Evolutionary conservation across 92 coral and sea anemone genomes (phyloP).

Genomic region (Epizoanthus ramosus): DNA sequence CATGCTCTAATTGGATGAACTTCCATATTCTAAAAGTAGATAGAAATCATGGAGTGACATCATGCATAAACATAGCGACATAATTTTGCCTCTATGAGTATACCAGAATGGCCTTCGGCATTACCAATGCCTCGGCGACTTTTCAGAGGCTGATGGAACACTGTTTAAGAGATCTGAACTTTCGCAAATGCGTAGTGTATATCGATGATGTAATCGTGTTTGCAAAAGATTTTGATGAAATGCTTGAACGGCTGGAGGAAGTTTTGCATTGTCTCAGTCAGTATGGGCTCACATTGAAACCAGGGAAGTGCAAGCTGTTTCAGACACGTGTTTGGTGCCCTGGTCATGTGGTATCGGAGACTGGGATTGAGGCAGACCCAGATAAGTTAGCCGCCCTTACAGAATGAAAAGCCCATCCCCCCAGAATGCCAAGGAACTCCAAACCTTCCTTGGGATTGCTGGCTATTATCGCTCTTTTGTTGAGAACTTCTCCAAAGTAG

Average conservation of each 20-base stretch:
- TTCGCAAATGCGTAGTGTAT: slow-evolving; percentile 39
- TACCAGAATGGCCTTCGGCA: background rate
- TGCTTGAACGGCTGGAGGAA: slow-evolving; percentile 40
- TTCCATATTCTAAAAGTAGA: too few relatives aligned
- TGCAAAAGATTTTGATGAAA: slow-evolving; percentile 48
- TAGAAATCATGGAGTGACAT: too few relatives aligned
- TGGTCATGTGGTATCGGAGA: slow-evolving; percentile 59
- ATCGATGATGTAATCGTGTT: slow-evolving; percentile 57
- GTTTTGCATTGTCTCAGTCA: slow-evolving; percentile 44
- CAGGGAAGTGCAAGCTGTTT: slow-evolving; percentile 57
- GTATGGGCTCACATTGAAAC: slow-evolving; percentile 54
- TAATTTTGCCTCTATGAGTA: too few relatives aligned
- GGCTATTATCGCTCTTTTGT: slow-evolving; percentile 62
- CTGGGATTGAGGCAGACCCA: slow-evolving; percentile 51
- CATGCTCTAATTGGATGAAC: too few relatives aligned
- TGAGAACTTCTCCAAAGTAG: slow-evolving; percentile 52
- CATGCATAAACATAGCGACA: too few relatives aligned
- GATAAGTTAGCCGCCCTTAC: slow-evolving; percentile 38
- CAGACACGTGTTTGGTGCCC: slow-evolving; percentile 48
- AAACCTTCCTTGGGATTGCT: slow-evolving; percentile 63
- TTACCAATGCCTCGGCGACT: slow-evolving; percentile 13
- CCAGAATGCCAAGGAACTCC: slow-evolving; percentile 51
- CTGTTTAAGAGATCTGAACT: slow-evolving; percentile 48
- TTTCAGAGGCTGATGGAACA: slow-evolving; percentile 58
- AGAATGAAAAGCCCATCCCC: slow-evolving; percentile 46